Conservation (phyloP, 2,888 invertebrate genomes). For the Oasisia sp. region DNA sequence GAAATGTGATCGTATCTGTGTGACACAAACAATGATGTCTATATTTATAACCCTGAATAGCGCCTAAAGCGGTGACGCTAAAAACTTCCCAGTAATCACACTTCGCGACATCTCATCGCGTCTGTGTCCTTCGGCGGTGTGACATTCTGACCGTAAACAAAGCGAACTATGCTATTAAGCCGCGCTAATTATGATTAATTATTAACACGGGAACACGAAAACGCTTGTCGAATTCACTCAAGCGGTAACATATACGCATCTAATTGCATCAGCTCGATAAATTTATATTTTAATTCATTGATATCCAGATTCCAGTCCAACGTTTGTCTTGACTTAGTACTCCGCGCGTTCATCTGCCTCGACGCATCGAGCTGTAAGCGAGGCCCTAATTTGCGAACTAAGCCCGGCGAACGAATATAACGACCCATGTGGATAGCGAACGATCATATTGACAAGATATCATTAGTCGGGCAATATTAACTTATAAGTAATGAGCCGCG, state of each 20-base stretch:
- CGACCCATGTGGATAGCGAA: background rate
- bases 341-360: background rate
- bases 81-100: background rate
- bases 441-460: constrained; percentile 12
- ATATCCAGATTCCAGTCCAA: background rate
- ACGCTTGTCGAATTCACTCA: background rate
- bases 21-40: background rate
- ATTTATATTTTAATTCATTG: background rate
- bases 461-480: constrained; percentile 3
- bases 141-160: background rate
- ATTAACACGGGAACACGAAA: background rate
- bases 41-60: background rate
- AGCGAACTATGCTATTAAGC: background rate
- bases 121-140: background rate
- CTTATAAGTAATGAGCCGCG: background rate
- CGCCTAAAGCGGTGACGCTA: background rate
- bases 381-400: background rate
- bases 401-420: background rate
- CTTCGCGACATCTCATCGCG: background rate
- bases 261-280: background rate
- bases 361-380: background rate
- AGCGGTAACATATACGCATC: background rate
- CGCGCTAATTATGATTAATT: background rate
- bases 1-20: background rate
- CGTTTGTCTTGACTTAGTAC: background rate